Base-by-base conservation (phyloP, 2,797 vertebrate genomes). In the Calcarius lapponicus region DNA sequence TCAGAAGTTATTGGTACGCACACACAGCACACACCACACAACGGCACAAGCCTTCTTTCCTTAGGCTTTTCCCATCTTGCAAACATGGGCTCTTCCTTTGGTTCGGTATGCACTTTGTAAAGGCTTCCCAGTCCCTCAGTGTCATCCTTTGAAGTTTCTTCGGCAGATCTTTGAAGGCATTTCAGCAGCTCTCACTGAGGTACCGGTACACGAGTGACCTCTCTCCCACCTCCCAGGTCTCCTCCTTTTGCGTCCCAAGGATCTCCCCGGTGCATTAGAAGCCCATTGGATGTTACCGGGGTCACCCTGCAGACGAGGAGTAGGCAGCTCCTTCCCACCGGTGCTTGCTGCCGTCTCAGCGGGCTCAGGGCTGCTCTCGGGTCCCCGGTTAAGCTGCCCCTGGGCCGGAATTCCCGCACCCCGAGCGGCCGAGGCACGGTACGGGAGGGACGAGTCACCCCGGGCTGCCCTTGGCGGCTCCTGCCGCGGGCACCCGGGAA, bases 181-280 rank as follows among this genome's bases (percentile, higher is more conserved):
- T 84, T 32, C 6, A 22, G 47, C 62, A n/a, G 20, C 65, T 56
- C 61, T 54, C 69, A 5, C 40, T 4, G 10, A 9, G 10, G 13
- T 2, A 31, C 20, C 3, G 3, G 11, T 4, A 45, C 26, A 6
- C 3, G 2, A 25, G 11, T 1, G 20, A 51, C 29, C 34, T 31
- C 10, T 48, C 36, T 56, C 21, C n/a, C 58, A 29, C 17, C 42
- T 31, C 17, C 29, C 62, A 0, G 6, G 2, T 28, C 53, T 26
- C 56, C 9, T 26, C 16, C 50, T 38, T 42, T 42, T 5, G 28
- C 45, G 9, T 10, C 56, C 47, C 61, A 4, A 32, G 60, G 64
- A 42, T 76, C 13, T 4, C 18, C 6, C 36, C 43, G 36, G 12
- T 1, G 50, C 31, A 51, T 2, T 62, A 15, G 51, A 11, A 48